phyloP scores from a whole-genome alignment of 2,888 invertebrate genomes.

The Lobophora halterata region DNA sequence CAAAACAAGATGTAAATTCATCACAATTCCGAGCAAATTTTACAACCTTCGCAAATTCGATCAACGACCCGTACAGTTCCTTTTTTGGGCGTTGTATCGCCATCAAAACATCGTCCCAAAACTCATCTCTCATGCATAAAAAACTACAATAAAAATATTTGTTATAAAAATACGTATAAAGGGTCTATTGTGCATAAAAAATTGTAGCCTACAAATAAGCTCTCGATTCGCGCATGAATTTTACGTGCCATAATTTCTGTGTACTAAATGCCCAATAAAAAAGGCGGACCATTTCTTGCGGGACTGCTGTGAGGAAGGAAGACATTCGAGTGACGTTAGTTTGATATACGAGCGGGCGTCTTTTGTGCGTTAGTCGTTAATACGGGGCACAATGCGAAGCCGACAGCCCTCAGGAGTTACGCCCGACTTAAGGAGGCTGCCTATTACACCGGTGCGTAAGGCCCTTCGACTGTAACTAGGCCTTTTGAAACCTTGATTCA shows the following conservation, averaged over 20 bases:
- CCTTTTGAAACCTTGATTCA: constrained; percentile 23
- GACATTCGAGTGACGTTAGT: constrained; percentile 78
- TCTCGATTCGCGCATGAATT: constrained; percentile 47
- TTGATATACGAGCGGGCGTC: constrained; percentile 75
- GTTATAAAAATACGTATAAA: constrained; percentile 14
- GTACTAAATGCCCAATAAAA: constrained; percentile 73
- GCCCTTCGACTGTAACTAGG: constrained; percentile 19
- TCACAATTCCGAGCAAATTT: not conserved
- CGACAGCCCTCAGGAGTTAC: constrained; percentile 63
- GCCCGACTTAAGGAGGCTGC: constrained; percentile 60
- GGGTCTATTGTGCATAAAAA: constrained; percentile 27
- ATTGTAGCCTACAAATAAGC: constrained; percentile 31
- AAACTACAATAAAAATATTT: constrained; percentile 16
- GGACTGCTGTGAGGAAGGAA: constrained; percentile 73
- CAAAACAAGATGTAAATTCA: not conserved
- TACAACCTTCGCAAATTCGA: constrained; percentile 1
- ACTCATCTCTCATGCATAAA: constrained; percentile 12
- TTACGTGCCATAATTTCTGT: constrained; percentile 65
- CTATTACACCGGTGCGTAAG: constrained; percentile 42
- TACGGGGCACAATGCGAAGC: constrained; percentile 67
- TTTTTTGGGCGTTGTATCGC: constrained; percentile 15
- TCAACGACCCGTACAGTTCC: constrained; percentile 5
- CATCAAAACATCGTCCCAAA: constrained; percentile 14
- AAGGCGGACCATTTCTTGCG: constrained; percentile 65
- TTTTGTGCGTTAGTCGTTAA: constrained; percentile 76